Conservation (phyloP, 2,113 vertebrate genomes). For the Lophotis ruficrista region DNA sequence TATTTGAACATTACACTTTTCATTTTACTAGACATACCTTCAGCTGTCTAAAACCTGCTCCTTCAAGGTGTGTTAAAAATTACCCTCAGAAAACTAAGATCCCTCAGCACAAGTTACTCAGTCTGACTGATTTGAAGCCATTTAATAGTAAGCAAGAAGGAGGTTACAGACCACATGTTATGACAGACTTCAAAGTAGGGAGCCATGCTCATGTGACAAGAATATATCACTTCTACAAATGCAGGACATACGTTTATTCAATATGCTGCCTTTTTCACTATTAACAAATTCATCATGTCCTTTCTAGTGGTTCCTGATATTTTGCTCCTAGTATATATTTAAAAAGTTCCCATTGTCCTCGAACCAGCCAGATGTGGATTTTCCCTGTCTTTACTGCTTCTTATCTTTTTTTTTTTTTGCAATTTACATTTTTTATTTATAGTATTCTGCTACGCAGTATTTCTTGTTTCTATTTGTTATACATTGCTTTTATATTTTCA, state of each 20-base stretch:
- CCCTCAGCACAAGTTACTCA: not conserved
- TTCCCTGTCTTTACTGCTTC: not conserved
- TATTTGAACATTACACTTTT: not conserved
- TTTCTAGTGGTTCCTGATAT: not conserved
- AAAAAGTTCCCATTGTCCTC: not conserved
- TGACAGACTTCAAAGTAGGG: slow-evolving; percentile 46
- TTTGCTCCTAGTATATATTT: not conserved
- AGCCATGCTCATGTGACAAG: slow-evolving; percentile 12
- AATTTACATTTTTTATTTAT: not conserved
- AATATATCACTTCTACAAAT: slow-evolving; percentile 47
- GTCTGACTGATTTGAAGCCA: not conserved
- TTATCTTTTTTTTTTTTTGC: not conserved
- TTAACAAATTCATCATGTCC: slow-evolving; percentile 16
- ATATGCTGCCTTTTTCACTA: not conserved
- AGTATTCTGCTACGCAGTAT: not conserved
- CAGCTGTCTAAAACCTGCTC: not conserved
- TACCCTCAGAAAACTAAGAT: not conserved
- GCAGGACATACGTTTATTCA: not conserved
- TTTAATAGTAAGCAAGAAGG: slow-evolving; percentile 9
- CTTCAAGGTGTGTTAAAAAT: slow-evolving; percentile 36
- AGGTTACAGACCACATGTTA: slow-evolving; percentile 52
- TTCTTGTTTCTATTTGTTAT: not conserved
- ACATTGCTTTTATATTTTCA: not conserved
- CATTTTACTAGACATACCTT: not conserved
- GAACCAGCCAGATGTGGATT: not conserved